These are phyloP conservation scores for Lasiommata megera DNA, from an alignment of 2,888 invertebrate species.

Conservation along the genomic window DNA sequence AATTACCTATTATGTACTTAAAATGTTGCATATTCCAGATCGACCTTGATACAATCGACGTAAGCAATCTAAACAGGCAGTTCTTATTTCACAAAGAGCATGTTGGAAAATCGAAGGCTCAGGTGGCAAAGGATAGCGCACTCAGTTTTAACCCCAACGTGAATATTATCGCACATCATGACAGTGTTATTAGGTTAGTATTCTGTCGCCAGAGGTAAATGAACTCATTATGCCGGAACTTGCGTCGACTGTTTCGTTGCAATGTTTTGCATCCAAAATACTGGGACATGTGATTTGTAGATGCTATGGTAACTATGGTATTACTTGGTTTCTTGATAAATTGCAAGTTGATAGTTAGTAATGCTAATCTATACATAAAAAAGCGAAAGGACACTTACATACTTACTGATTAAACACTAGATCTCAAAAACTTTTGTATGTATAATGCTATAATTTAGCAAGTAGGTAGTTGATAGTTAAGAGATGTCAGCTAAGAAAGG, in stretches of 20 bases:
- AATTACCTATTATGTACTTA: neutral
- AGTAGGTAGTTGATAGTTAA: no score
- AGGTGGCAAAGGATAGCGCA: slow-evolving; percentile 94
- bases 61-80: slow-evolving; percentile 99
- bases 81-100: slow-evolving; percentile 99
- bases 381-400: no score
- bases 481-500: no score
- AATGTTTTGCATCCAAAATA: neutral
- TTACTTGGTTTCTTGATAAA: no score
- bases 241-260: neutral
- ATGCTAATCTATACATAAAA: no score
- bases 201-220: slow-evolving; percentile 15
- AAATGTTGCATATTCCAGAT: slow-evolving; percentile 84
- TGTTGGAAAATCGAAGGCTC: slow-evolving; percentile 98
- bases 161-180: slow-evolving; percentile 94
- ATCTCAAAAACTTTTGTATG: no score
- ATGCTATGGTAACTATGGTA: no score
- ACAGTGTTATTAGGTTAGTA: slow-evolving; percentile 93
- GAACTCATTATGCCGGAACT: slow-evolving; percentile 6
- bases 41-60: slow-evolving; percentile 99
- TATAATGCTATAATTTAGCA: no score
- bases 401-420: no score
- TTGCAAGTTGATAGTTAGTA: no score
- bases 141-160: slow-evolving; percentile 93
- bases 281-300: neutral